A percentile compares a stretch with the other conserved stretches of the same genome.
phyloP scores from a whole-genome alignment of 1,140 invertebrate species.

The Notospermus geniculatus region DNA sequence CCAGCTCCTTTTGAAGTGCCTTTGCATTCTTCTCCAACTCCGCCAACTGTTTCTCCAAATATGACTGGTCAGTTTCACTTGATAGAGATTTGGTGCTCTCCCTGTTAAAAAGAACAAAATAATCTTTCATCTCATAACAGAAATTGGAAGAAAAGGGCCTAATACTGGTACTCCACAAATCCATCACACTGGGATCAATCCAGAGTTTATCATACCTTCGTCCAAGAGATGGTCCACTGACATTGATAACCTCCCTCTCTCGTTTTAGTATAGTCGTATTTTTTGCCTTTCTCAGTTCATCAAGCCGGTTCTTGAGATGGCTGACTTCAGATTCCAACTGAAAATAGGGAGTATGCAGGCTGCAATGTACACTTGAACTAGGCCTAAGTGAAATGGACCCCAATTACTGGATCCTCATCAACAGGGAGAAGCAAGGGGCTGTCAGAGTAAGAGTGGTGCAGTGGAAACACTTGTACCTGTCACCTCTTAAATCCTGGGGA shows the following conservation, averaged over 20 bases:
- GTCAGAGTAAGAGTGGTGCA: too few relatives aligned
- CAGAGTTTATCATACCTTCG: conserved; percentile 29
- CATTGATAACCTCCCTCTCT: conserved; percentile 47
- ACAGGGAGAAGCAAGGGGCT: too few relatives aligned
- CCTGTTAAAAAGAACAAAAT: too few relatives aligned
- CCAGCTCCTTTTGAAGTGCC: background rate
- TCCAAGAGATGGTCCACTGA: conserved; percentile 38
- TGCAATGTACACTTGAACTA: too few relatives aligned
- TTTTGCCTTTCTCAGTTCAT: conserved; percentile 51
- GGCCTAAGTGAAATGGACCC: too few relatives aligned
- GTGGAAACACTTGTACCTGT: too few relatives aligned
- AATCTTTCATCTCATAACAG: background rate
- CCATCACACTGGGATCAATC: too few relatives aligned
- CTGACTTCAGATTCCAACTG: conserved; percentile 47
- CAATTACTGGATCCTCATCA: too few relatives aligned
- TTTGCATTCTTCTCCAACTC: conserved; percentile 1
- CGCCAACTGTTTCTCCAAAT: background rate
- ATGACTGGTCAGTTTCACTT: background rate
- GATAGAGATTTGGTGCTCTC: too few relatives aligned
- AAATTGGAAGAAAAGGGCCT: background rate
- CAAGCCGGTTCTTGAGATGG: conserved; percentile 40
- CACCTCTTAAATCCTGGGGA: too few relatives aligned
- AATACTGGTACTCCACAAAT: too few relatives aligned
- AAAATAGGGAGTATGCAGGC: conserved; percentile 6
- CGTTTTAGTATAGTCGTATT: conserved; percentile 49